These are phyloP conservation scores for Prochilodus magdalenae DNA, from an alignment of 2,113 vertebrate genomes.

Conservation along the genomic window DNA sequence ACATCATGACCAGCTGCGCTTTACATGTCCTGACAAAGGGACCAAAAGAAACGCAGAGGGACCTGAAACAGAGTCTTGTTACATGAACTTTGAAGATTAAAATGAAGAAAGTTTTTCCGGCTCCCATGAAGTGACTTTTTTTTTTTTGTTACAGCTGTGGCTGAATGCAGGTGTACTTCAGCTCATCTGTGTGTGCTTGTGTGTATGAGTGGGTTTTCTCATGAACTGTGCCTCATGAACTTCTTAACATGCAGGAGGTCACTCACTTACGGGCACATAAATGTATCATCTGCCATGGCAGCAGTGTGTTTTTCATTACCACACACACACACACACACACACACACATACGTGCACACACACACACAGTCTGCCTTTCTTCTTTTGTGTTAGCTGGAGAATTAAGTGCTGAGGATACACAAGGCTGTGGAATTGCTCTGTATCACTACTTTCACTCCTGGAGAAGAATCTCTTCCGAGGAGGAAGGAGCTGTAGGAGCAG, in stretches of 20 bases:
- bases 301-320: constrained; percentile 27
- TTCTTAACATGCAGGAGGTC: constrained; percentile 59
- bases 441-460: neutral
- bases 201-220: constrained; percentile 54
- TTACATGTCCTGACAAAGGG: no score
- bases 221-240: constrained; percentile 20
- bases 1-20: neutral
- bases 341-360: neutral
- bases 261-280: constrained; percentile 58
- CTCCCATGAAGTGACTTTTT: neutral
- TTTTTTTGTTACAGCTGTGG: neutral
- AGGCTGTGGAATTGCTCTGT: neutral
- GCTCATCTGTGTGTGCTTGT: constrained; percentile 24
- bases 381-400: neutral
- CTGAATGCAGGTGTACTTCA: constrained; percentile 5
- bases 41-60: no score
- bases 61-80: no score
- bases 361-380: neutral
- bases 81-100: no score
- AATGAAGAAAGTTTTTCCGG: no score
- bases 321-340: constrained; percentile 19
- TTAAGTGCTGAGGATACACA: no score
- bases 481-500: no score
- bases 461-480: neutral
- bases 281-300: constrained; percentile 63